Evolutionary conservation across 2,113 vertebrate species (phyloP), one percentile per base, ranked within the genome.

Genomic region (Esox niger): DNA sequence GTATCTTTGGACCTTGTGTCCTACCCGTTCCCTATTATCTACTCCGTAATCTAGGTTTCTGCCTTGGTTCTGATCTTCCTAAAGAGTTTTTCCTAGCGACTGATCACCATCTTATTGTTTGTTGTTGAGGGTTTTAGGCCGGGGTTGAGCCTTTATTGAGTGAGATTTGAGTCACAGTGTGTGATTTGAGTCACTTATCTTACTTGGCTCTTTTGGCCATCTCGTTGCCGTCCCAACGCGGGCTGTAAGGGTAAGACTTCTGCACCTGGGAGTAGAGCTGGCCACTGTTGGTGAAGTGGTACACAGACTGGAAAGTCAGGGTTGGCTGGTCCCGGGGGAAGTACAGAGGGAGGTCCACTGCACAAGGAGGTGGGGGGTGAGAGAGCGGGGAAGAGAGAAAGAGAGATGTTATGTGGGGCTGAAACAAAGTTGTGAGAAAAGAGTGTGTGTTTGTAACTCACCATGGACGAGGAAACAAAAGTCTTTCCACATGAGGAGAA

Each of bases 161-260:
- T 38, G 35, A 6, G 35, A 6, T 5, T 38, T 38, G 35, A 6
- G 35, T 38, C 5, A 11, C n/a, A n/a, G n/a, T n/a, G n/a, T n/a
- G n/a, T n/a, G 35, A 6, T 5, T 38, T 38, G 35, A 6, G 35
- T 38, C 5, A 11, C n/a, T n/a, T 31, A 20, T 86, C 96, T 95
- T 92, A 99, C 97, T 98, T 99, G 76, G 97, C 97, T 91, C 97
- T 94, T 90, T 98, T 98, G 78, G 97, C 97, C 97, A 99, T 99
- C 87, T 99, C 97, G 52, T 99, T 99, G 82, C 97, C 97, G 46
- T 99, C 97, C 97, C 97, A 99, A 79, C 97, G 94, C 0, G 97
- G 97, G 86, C 97, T 99, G 82, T 99, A 99, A 0, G 97, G 97
- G 66, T 99, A 99, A 11, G 96, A 95, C 88, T 97, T 98, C 87